Evolutionary conservation across 2,797 vertebrate species (phyloP), one percentile per base, ranked within the genome.

Genomic region (Scarus forsteni): DNA sequence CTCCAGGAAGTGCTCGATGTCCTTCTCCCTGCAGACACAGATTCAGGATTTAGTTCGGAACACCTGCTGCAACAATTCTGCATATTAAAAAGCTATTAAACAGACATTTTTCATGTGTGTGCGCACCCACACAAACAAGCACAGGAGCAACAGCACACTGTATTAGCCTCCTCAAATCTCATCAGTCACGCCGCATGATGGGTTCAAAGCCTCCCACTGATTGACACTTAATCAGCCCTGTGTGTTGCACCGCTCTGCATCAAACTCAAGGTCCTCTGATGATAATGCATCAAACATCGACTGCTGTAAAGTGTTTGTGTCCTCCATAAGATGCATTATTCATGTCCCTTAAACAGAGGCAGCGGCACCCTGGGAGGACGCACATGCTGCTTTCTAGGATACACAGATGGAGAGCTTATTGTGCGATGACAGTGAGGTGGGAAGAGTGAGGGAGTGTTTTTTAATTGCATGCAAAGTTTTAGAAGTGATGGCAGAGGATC

Each of bases 1-100:
- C 82, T 99, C 98, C 46, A 99, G 93, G 87, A 99, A 99, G 70
- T 97, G 95, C 80, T 99, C 97, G 0, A 99, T 99, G 90, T 99
- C 98, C 50, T 97, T 98, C 92, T 99, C 97, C 84, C 98, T 99
- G 93, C 75, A 76, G 59, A 13, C 19, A 48, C 11, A 79, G 58
- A 68, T 54, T 44, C 50, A 3, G 38, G 44, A 50, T 66, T 52
- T 5, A 46, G 64, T 40, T 27, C 19, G 11, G 14, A 10, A 34
- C 36, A 60, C 60, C 72, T 54, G 50, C 73, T 59, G 71, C 52
- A n/a, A 38, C 6, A 44, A 8, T 13, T 51, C 34, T 60, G 42
- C 13, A 55, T 52, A 54, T 7, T 0, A 68, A 73, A 42, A 3
- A 39, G 38, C 35, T 51, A 12, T 8, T 36, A 19, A 66, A 50